Base-by-base conservation (phyloP, 2,797 vertebrate genomes). In the Decapterus maruadsi region DNA sequence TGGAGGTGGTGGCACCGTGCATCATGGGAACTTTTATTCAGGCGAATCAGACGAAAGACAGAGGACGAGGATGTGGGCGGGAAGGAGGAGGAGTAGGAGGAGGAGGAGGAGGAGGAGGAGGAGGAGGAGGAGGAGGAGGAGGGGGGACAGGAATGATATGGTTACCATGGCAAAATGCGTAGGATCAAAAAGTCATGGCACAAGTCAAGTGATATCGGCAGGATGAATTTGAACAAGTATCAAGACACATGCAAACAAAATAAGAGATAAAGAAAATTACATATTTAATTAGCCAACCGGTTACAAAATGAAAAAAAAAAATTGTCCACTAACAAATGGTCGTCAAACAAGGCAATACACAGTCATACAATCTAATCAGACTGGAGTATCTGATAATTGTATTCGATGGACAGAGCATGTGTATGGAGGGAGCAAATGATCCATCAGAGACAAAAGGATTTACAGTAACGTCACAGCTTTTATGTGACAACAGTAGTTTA, bases 21-120 rank as follows among this genome's bases (percentile, higher is more conserved):
- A 99, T 98, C 98, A 99, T 97, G 96, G 98, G 96, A 96, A 99
- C 98, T 99, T 96, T 98, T 96, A 95, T 97, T 95, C 96, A 95
- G 96, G 96, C 96, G 95, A 95, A 95, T 97, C 94, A 96, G 97
- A 97, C 97, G 95, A 96, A 93, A 96, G 95, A 97, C 95, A 95
- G 95, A 94, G 86, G 96, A 95, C 77, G 87, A 92, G 91, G 94
- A 95, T 96, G 93, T 95, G 95, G 96, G 93, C 91, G 95, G 89
- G 77, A 93, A 92, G 84, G 95, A 92, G 86, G 94, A 94, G 94
- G 95, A n/a, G n/a, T n/a, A n/a, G n/a, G n/a, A n/a, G n/a, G n/a
- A n/a, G n/a, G n/a, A n/a, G n/a, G 95, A 94, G 86, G 96, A 95
- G 77, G 87, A 92, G 91, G 94, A 95, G 96, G 93, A 95, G 95